Percentiles rank a stretch among this genome's conserved stretches.
Evolutionary conservation across 2,113 vertebrate species (phyloP).

Genomic region (Heliornis fulica): DNA sequence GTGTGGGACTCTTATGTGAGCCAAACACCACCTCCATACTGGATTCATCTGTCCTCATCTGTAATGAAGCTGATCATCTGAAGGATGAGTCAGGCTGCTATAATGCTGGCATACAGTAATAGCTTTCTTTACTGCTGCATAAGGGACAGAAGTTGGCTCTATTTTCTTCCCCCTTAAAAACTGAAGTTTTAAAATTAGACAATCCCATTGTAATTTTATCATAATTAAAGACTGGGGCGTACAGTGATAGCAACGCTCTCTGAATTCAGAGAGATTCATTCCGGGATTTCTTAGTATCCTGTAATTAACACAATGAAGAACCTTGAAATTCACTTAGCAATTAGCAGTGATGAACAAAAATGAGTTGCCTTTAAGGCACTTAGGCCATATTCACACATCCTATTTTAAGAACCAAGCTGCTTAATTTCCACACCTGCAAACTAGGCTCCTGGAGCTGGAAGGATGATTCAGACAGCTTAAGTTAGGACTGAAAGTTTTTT

Average conservation of each 20-base stretch:
- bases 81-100: constrained; percentile 31
- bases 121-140: neutral
- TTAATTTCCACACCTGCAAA: constrained; percentile 62
- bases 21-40: neutral
- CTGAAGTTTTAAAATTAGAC: constrained; percentile 32
- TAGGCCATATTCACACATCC: constrained; percentile 50
- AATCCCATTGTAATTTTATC: constrained; percentile 51
- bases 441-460: constrained; percentile 16
- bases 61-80: constrained; percentile 29
- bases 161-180: constrained; percentile 21
- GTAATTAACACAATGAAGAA: constrained; percentile 64
- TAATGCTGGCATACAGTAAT: neutral
- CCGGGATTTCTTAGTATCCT: constrained; percentile 61
- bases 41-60: constrained; percentile 25
- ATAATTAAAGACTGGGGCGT: constrained; percentile 52
- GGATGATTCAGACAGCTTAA: constrained; percentile 53
- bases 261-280: constrained; percentile 48
- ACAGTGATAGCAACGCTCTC: constrained; percentile 11
- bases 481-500: constrained; percentile 10
- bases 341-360: constrained; percentile 68
- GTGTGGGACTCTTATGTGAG: neutral
- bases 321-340: constrained; percentile 66
- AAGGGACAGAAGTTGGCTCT: neutral
- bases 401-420: constrained; percentile 52
- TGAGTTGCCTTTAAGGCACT: constrained; percentile 60